Percentiles rank a stretch among this genome's conserved stretches.
These are phyloP conservation scores for Rhea pennata DNA, from an alignment of 2,113 vertebrate species.

Conservation along the genomic window DNA sequence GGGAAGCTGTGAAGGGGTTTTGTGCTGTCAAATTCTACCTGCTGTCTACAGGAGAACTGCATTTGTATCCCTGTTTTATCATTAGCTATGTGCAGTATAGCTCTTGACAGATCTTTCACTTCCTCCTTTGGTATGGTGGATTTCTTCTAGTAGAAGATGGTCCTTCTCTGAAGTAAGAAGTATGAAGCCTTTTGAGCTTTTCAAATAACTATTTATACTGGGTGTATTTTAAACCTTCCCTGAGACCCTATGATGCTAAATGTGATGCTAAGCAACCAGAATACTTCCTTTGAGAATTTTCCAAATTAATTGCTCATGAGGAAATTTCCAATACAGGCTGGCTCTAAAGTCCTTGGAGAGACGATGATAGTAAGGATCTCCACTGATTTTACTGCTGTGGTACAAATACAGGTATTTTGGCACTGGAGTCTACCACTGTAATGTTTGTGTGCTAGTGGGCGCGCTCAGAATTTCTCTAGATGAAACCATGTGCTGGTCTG, in stretches of 20 bases:
- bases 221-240: neutral
- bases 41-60: neutral
- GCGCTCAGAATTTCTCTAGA: neutral
- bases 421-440: neutral
- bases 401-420: neutral
- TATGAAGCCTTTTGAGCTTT: neutral
- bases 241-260: neutral
- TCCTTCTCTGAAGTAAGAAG: neutral
- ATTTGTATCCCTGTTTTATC: neutral
- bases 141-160: neutral
- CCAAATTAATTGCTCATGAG: neutral
- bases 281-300: neutral
- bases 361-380: neutral
- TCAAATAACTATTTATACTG: neutral
- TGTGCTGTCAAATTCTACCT: neutral
- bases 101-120: neutral
- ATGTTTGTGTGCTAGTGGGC: neutral
- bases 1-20: neutral
- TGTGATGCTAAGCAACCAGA: neutral
- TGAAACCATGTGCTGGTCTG: neutral
- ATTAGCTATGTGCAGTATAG: neutral
- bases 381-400: neutral
- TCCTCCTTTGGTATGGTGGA: neutral
- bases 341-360: neutral
- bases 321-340: neutral